Conservation (phyloP, 2,888 invertebrate species). For the Brachylomia viminalis region DNA sequence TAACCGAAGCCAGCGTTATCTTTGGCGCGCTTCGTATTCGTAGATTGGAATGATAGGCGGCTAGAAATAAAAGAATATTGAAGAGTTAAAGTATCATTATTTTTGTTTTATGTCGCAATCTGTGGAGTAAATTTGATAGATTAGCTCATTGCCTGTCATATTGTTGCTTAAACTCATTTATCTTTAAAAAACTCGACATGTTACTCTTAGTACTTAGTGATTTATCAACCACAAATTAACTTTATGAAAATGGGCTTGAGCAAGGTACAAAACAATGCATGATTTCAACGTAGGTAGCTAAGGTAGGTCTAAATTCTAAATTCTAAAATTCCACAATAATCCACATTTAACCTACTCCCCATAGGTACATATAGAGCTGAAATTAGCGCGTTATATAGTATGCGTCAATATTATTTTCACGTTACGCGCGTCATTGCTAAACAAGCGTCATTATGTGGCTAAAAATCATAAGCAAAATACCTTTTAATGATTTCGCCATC, state of each 20-base stretch:
- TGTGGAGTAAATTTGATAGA: constrained; percentile 15
- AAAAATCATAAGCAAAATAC: neutral
- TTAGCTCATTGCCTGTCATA: neutral
- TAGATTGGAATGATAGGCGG: constrained; percentile 77
- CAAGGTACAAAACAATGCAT: neutral
- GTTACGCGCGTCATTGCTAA: constrained; percentile 17
- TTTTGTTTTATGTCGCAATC: neutral
- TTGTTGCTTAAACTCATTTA: neutral
- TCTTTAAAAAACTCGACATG: constrained; percentile 1
- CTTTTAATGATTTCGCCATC: neutral
- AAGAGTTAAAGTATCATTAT: neutral
- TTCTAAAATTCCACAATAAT: constrained; percentile 8
- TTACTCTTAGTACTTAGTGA: neutral
- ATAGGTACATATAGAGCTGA: neutral
- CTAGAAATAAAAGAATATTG: constrained; percentile 70
- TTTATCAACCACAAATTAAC: neutral
- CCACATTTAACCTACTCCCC: neutral
- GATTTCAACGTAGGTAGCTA: neutral
- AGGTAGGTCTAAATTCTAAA: constrained; percentile 2
- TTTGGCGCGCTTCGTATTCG: constrained; percentile 83
- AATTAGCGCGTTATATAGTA: neutral
- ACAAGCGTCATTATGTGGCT: constrained; percentile 23
- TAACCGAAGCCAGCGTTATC: constrained; percentile 86
- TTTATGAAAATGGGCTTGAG: neutral
- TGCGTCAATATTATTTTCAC: constrained; percentile 17